phyloP scores from a whole-genome alignment of 1,140 invertebrate species.

The Tetragonula clypearis region DNA sequence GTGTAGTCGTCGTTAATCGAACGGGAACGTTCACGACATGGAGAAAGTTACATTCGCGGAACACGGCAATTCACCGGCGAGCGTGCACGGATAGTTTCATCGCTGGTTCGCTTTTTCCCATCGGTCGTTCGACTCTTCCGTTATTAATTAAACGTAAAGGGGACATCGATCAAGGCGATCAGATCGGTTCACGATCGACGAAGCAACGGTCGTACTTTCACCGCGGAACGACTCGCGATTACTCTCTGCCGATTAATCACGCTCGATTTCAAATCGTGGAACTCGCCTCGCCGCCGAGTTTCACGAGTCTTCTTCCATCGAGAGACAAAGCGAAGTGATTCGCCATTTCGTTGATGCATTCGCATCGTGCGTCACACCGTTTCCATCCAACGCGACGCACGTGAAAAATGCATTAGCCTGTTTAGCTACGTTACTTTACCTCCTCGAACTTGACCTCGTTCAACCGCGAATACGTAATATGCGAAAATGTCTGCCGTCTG shows the following conservation, averaged over 20 bases:
- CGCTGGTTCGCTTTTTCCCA: background rate
- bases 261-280: background rate
- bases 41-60: constrained; percentile 45
- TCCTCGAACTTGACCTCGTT: background rate
- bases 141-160: constrained; percentile 43
- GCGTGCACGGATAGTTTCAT: constrained; percentile 16
- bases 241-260: background rate
- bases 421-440: background rate
- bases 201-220: constrained; percentile 21
- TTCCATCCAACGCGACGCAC: background rate
- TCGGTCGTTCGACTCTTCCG: background rate
- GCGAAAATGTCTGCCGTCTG: background rate
- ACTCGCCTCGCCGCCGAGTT: background rate
- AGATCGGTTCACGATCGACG: background rate
- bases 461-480: background rate
- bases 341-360: too few species aligned
- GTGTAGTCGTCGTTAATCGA: constrained; percentile 21
- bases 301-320: background rate
- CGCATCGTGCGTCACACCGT: rapidly evolving
- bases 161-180: constrained; percentile 19
- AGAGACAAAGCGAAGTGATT: background rate
- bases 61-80: constrained; percentile 25
- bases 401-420: background rate
- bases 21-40: constrained; percentile 9
- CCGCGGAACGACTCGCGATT: background rate